Evolutionary conservation across 2,113 vertebrate species (phyloP), one percentile per base, ranked within the genome.

Genomic region (Thryonomys swinderianus): DNA sequence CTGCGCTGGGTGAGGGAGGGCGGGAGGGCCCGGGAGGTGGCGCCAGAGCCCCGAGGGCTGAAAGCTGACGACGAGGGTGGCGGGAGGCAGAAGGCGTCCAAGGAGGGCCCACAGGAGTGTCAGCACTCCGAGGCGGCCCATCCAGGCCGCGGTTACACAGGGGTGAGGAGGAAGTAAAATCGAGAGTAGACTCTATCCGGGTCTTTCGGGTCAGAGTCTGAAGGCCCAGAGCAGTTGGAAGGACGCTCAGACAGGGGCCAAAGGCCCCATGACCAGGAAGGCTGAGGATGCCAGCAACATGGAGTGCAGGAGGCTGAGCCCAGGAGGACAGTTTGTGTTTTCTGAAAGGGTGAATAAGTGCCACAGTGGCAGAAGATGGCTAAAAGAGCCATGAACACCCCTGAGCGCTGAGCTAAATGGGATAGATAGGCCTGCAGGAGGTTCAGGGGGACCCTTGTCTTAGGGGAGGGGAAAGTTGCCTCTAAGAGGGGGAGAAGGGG

Each of bases 321-420:
- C 13, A 59, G 59, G 57, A 34, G 7, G 9, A 57, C 57, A 34
- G n/a, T 64, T 32, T 80, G 32, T 30, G 14, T 94, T 11, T 25
- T 82, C 79, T 73, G 88, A 71, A 62, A 90, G n/a, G n/a, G 11
- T 67, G 21, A 85, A 40, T 27, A 64, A 62, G 32, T 82, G n/a
- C 40, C 4, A 42, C 17, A 82, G 13, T 45, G 79, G 62, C 32
- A 18, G 69, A 66, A 95, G 20, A 27, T 25, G 23, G 37, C 84
- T 25, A 5, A 87, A 55, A 53, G 30, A 66, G 23, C 45, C 13
- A 13, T n/a, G 13, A 37, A 20, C 59, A 9, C 6, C 64, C 51
- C 30, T 42, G 71, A 84, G 9, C 59, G 48, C 45, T n/a, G 30
- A 83, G 80, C 14, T 61, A 20, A 82, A 45, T 1, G 2, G 51